Base-by-base conservation (phyloP, 2,797 vertebrate species). In the Phyllotis vaccarum region DNA sequence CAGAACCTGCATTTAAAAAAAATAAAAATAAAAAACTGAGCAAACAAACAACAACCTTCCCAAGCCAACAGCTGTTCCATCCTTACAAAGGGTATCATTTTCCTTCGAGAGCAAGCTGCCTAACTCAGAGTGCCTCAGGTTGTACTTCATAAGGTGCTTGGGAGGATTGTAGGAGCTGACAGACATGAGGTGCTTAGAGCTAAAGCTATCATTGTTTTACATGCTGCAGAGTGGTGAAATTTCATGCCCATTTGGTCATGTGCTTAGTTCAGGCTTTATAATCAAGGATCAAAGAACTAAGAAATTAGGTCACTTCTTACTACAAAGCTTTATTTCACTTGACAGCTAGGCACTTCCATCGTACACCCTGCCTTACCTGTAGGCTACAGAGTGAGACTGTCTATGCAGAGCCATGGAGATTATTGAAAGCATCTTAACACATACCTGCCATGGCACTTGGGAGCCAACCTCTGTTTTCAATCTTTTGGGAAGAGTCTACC, bases 231-330 rank as follows among this genome's bases (percentile, higher is more conserved):
- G 85, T 3, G 1, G 60, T 49, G 40, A 92, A 14, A 79, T 58
- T 76, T 86, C 29, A 56, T 56, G 49, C 3, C 46, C 21, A 83
- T 64, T 83, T 49, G 62, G 88, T 22, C 3, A 40, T 11, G 17
- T 19, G 46, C 56, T 91, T 83, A 56, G 27, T 62, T 93, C 89
- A 52, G 58, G 82, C 58, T 86, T 92, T 87, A 31, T 78, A 72
- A 43, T 95, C 89, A 90, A 56, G 79, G 31, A 76, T 78, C 68
- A 89, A 80, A 34, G 78, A 75, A 37, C 13, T 4, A 13, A 5
- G 66, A 19, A 83, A 49, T 16, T 64, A 72, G 56, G 56, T 31
- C 37, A 86, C 22, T 43, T 49, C n/a, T 70, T 76, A 46, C 52
- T 60, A 87, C 7, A 62, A 88, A 94, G 62, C n/a, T 0, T 52